Evolutionary conservation across 2,888 invertebrate species (phyloP), one percentile per base, ranked within the genome.

Genomic region (Choreutis nemorana): DNA sequence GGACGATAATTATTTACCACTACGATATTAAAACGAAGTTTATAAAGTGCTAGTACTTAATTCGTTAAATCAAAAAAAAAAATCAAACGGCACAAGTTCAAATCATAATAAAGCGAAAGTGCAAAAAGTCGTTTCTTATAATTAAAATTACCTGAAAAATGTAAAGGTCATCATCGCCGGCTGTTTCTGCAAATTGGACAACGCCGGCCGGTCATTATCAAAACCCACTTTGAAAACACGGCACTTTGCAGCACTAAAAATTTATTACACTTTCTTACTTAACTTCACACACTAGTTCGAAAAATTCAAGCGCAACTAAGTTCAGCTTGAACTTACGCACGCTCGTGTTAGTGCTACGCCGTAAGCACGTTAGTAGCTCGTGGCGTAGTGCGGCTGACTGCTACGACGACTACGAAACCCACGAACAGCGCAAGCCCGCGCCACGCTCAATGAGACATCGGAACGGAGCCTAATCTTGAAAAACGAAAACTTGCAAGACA

Each of bases 131-230:
- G n/a, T n/a, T n/a, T n/a, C n/a, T n/a, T n/a, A n/a, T n/a, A 61
- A 66, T 68, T 63, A 51, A 61, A 67, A 71, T 70, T 55, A 73
- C 73, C 73, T 71, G 73, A 45, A 52, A 61, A 70, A 67, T 59
- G 50, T 42, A 45, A 62, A 60, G 63, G 60, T 65, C 73, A 72
- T 26, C n/a, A n/a, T 72, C 53, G 67, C 45, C 42, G 51, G 55
- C 54, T 60, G 61, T 59, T 51, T 56, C 54, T 52, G 59, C 53
- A 53, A 58, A 57, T 55, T 56, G 50, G 46, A 58, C 52, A 50
- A 47, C 42, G 47, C 40, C 39, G 40, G 42, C 39, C 48, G 44
- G 51, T 44, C 56, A 59, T 55, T 44, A 45, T 47, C 47, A 48
- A 55, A 48, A 40, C 38, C 39, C n/a, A 48, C 58, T 53, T 50